These are phyloP conservation scores for Patiria miniata DNA, from an alignment of 35 echinoderm and acorn worm genomes.

Conservation along the genomic window DNA sequence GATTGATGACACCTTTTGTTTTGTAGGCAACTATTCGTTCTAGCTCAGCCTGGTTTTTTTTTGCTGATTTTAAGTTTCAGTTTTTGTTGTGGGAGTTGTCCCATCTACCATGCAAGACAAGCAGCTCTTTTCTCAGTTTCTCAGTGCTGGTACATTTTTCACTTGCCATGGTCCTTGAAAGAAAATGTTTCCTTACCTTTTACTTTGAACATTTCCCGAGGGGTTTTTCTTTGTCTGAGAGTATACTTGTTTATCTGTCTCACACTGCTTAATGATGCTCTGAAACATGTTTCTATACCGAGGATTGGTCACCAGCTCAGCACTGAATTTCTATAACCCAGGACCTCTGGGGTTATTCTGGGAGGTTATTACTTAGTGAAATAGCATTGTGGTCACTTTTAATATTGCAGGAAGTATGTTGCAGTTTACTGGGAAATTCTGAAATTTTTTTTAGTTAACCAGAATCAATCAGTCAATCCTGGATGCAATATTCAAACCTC, in stretches of 20 bases:
- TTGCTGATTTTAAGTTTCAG: not conserved
- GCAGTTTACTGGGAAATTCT: not conserved
- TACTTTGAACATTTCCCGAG: not conserved
- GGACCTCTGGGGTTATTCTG: not conserved
- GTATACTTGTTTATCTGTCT: not conserved
- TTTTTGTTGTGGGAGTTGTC: not conserved
- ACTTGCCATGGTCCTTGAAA: not conserved
- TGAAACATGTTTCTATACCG: not conserved
- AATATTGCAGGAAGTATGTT: not conserved
- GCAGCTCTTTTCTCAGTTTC: not conserved
- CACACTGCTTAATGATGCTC: not conserved
- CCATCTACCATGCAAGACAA: not conserved
- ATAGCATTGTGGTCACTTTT: not conserved
- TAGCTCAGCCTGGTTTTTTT: not conserved
- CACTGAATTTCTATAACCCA: constrained; percentile 14
- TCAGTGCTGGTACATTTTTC: not conserved
- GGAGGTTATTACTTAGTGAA: not conserved
- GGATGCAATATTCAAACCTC: not conserved
- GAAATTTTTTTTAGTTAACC: not conserved
- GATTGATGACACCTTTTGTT: constrained; percentile 10
- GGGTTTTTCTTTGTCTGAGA: not conserved
- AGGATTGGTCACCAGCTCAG: not conserved
- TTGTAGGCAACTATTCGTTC: constrained; percentile 29
- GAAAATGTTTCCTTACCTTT: not conserved
- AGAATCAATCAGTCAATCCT: constrained; percentile 17